Percentiles rank a stretch among this genome's conserved stretches.
Conservation (phyloP, 2,113 vertebrate species). For the Craseonycteris thonglongyai region DNA sequence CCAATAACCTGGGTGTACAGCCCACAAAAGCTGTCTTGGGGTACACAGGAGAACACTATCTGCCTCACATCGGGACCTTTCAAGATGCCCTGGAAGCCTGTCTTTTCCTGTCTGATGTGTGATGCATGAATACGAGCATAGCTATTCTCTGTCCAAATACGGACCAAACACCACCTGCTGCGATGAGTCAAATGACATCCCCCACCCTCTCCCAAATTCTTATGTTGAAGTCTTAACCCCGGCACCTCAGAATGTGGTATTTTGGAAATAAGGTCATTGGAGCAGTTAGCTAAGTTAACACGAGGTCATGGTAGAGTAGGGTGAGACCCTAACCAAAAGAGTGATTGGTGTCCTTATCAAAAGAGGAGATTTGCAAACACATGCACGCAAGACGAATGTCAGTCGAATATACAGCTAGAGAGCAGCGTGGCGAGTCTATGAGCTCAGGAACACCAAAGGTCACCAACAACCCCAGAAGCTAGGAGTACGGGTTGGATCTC, state of each 20-base stretch:
- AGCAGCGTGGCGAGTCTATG: not conserved
- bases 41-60: not conserved
- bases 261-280: not conserved
- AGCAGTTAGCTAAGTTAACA: not conserved
- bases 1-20: not conserved
- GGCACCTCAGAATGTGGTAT: no score
- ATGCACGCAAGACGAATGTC: not conserved
- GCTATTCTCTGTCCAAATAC: not conserved
- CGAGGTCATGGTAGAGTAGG: not conserved
- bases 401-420: not conserved
- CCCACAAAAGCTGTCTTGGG: not conserved
- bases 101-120: rapidly evolving
- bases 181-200: not conserved
- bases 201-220: not conserved
- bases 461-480: not conserved
- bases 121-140: not conserved
- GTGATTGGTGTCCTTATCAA: not conserved
- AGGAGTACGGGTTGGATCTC: no score
- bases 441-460: not conserved
- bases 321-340: not conserved
- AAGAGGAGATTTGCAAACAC: not conserved
- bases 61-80: not conserved
- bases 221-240: not conserved
- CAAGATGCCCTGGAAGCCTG: not conserved
- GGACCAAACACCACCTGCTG: not conserved